phyloP scores from a whole-genome alignment of 2,888 invertebrate genomes.

The Ennomos fuscantarius region DNA sequence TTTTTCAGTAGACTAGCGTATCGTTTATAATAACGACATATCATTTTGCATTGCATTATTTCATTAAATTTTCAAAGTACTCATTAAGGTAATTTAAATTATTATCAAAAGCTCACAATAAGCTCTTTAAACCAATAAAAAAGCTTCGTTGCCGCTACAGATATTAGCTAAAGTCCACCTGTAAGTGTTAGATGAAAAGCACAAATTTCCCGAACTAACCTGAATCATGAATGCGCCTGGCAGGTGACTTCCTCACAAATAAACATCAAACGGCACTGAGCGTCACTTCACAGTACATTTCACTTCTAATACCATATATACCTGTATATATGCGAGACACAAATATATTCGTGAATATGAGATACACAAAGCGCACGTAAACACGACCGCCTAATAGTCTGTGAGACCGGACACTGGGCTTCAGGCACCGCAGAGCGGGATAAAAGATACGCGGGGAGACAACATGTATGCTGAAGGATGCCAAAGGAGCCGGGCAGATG shows the following conservation, averaged over 20 bases:
- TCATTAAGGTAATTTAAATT: too few relatives aligned
- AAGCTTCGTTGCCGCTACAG: too few relatives aligned
- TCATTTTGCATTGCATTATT: too few relatives aligned
- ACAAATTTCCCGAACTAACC: constrained; percentile 64
- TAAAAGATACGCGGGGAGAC: constrained; percentile 80
- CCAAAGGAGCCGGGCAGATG: constrained; percentile 82
- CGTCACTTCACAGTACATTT: constrained; percentile 81
- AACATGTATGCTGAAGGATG: constrained; percentile 80
- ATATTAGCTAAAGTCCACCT: not conserved
- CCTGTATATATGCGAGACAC: constrained; percentile 61
- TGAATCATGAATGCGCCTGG: constrained; percentile 80
- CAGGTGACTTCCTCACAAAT: constrained; percentile 64
- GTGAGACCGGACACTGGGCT: constrained; percentile 82
- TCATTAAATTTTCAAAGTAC: too few relatives aligned
- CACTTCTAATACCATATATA: constrained; percentile 72
- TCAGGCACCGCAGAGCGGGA: constrained; percentile 76
- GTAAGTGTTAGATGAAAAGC: constrained; percentile 27
- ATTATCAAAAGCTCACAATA: too few relatives aligned
- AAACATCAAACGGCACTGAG: constrained; percentile 71
- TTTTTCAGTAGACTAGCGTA: too few relatives aligned
- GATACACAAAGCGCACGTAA: constrained; percentile 51
- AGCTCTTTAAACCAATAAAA: too few relatives aligned
- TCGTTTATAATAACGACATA: too few relatives aligned
- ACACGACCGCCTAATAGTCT: constrained; percentile 79
- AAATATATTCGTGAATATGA: constrained; percentile 61